Conservation (phyloP, 1,140 invertebrate species). For the Pantala flavescens region DNA sequence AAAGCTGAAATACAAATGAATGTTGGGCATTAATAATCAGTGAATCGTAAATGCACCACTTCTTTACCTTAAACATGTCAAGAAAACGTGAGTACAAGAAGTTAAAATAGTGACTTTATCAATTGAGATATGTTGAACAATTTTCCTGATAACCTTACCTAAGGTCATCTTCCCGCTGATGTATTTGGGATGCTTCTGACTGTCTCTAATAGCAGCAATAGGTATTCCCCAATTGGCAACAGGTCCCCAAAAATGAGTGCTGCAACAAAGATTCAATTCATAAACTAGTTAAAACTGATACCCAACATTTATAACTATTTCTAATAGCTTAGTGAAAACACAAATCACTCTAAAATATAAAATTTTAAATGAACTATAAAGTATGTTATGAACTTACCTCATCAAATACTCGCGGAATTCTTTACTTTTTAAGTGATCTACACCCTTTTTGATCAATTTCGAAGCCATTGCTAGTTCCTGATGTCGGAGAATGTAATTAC, state of each 20-base stretch:
- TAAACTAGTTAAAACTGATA: conserved; percentile 22
- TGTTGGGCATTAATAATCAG: too few relatives aligned
- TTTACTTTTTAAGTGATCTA: conserved; percentile 54
- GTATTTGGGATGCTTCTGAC: conserved; percentile 81
- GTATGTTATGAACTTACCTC: conserved; percentile 48
- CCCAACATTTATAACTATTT: conserved; percentile 34
- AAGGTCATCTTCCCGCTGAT: conserved; percentile 98
- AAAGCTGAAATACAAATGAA: conserved; percentile 56
- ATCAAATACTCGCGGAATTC: conserved; percentile 75
- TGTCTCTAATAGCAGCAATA: conserved; percentile 87
- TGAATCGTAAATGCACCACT: too few relatives aligned
- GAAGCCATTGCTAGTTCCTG: too few relatives aligned
- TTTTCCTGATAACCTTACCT: conserved; percentile 50
- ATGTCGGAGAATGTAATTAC: too few relatives aligned
- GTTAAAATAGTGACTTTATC: too few relatives aligned
- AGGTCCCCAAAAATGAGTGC: conserved; percentile 92
- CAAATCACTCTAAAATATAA: background rate
- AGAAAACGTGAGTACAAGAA: too few relatives aligned
- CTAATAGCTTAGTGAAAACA: conserved; percentile 29
- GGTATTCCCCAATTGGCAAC: conserved; percentile 98
- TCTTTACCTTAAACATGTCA: too few relatives aligned
- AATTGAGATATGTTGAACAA: too few relatives aligned
- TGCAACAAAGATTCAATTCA: conserved; percentile 35
- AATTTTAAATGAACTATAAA: conserved; percentile 4
- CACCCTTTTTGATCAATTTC: conserved; percentile 22